Base-by-base conservation (phyloP, 1,140 invertebrate species). In the Charaxes varanes region DNA sequence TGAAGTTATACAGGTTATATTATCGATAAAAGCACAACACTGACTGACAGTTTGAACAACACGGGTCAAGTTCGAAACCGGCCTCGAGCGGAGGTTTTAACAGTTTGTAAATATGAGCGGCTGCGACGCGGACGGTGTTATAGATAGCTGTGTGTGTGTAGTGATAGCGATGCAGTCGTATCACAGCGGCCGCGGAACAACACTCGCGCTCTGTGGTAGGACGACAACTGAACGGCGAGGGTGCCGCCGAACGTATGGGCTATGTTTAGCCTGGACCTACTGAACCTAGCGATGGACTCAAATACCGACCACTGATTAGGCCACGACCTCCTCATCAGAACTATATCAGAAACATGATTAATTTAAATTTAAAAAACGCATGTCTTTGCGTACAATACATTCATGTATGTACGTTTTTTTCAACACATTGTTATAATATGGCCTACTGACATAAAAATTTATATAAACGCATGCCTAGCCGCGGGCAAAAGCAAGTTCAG, bases 11-110 rank as follows among this genome's bases (percentile, higher is more conserved):
- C 71, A 82, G 74, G 78, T 82, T 82, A 79, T 78, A 74, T 71
- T 81, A 76, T 79, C 69, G 70, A 76, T 78, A 72, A 76, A n/a
- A 82, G 67, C 74, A 79, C 68, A 78, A 79, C 78, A 82, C 73
- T 65, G 72, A 77, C 72, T 81, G 65, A 62, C 66, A 79, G 77
- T 70, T 71, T 56, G 53, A 56, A 57, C 63, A 77, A 80, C 78
- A 74, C 73, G 67, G 58, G 62, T 70, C 64, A 76, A 74, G 70
- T 77, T 76, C 59, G 58, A 24, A 58, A 50, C 60, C 62, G 61
- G 56, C 66, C 33, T 56, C 32, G 31, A n/a, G 37, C 33, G 35
- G 21, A 46, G 53, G 38, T 53, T 43, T 49, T 42, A 44, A 65
- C 36, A 57, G 55, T 70, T 63, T 52, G 33, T 55, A 34, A 58